Percentiles rank a stretch among this genome's conserved stretches.
Evolutionary conservation across 2,113 vertebrate genomes (phyloP).

Genomic region (Panthera uncia): DNA sequence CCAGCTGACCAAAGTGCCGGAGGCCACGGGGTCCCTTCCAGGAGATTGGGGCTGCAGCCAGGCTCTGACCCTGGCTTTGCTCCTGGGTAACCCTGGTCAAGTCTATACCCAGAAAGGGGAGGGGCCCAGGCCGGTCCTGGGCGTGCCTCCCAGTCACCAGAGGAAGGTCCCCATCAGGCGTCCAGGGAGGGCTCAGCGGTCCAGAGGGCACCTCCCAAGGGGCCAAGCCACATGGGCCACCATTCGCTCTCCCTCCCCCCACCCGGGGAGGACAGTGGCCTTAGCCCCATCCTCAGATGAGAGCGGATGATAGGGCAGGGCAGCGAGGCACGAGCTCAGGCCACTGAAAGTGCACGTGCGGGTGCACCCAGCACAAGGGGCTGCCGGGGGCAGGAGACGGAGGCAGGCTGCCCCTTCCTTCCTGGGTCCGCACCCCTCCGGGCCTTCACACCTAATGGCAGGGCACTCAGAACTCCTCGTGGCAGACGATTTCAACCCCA

Average conservation of each 20-base stretch:
- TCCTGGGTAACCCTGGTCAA: accelerated
- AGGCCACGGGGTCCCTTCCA: neutral
- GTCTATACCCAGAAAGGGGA: no score
- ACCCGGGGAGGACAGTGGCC: neutral
- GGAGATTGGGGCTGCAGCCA: accelerated
- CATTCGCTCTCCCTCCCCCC: neutral
- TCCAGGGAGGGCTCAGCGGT: neutral
- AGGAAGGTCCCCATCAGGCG: neutral
- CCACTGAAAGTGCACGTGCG: neutral
- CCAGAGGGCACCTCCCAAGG: neutral
- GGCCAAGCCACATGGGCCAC: neutral
- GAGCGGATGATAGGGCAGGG: neutral
- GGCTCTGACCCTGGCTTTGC: accelerated
- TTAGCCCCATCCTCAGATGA: neutral
- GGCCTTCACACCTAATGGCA: neutral
- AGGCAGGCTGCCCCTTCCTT: neutral
- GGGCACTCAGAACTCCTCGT: neutral
- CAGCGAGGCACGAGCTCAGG: neutral
- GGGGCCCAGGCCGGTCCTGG: neutral
- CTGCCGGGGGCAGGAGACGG: neutral
- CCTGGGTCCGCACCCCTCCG: neutral
- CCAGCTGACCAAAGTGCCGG: no score
- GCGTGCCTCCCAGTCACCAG: neutral
- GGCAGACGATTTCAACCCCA: no score
- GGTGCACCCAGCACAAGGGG: neutral